Evolutionary conservation across 2,888 invertebrate genomes (phyloP), one percentile per base, ranked within the genome.

Genomic region (Drosophila monieri): DNA sequence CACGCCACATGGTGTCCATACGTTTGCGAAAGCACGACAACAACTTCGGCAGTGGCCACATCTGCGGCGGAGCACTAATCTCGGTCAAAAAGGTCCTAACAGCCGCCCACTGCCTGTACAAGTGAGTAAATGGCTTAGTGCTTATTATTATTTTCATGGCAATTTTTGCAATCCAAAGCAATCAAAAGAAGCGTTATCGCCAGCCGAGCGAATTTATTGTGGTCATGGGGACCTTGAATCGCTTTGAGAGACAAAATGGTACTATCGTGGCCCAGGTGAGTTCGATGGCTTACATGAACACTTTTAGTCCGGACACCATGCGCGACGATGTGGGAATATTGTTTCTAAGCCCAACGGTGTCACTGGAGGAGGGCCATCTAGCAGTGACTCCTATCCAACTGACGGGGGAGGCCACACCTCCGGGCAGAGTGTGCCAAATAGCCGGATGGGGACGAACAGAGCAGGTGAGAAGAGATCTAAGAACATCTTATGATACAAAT

Each of bases 391-490:
- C 86, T 54, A 90, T 89, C 27, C 64, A 56, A 10, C 59, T 88
- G 47, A 78, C 67, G 52, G 80, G 69, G n/a, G 68, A 48, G 8
- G 60, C 70, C 3, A 70, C 76, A 8, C 73, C 80, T 2, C 44
- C 71, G 6, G 90, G 89, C 1, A 68, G 62, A 23, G 49, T 58
- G 1, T 91, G 91, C 57, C 85, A 88, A 52, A 89, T 91, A 18
- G 84, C 90, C 6, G 91, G 91, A 12, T 91, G 91, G 91, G 91
- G 91, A 12, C 85, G 79, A 59, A 91, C 89, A 3, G 76, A 79
- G 14, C 57, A 67, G 76, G 89, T 90, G 32, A 74, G 77, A 8
- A 41, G 8, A 1, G 3, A 41, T 15, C 4, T 0, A 2, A n/a
- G 23, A 5, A 30, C 21, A 12, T 21, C 14, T 30, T 10, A 10